phyloP scores from a whole-genome alignment of 2,797 vertebrate genomes.

The Paramormyrops hopkinsi region DNA sequence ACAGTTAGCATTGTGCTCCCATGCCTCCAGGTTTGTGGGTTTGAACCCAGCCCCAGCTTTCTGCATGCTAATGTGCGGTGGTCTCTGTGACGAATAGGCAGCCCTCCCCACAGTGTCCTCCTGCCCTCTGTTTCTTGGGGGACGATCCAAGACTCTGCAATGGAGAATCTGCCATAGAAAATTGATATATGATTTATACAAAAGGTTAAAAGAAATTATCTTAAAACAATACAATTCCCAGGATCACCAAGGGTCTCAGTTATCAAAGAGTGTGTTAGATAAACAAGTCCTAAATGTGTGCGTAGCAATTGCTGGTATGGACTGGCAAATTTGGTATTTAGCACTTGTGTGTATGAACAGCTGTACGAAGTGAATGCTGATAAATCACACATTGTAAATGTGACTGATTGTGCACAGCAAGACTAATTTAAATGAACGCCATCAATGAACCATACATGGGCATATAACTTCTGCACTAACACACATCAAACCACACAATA shows the following conservation, averaged over 20 bases:
- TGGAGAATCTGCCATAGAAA: neutral
- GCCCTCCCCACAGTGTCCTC: neutral
- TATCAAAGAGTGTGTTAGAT: neutral
- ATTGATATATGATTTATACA: neutral
- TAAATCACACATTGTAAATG: neutral
- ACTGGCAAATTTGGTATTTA: neutral
- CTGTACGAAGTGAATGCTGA: neutral
- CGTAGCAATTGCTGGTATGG: neutral
- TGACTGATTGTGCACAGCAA: neutral
- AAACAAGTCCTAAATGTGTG: neutral
- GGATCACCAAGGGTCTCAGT: neutral
- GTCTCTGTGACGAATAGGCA: neutral
- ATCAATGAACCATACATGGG: neutral
- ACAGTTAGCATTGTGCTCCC: neutral
- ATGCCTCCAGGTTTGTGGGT: neutral
- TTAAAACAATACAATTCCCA: neutral
- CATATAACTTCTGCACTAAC: neutral
- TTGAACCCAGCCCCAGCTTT: neutral
- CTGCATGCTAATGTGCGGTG: neutral
- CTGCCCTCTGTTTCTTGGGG: neutral
- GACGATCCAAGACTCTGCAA: neutral
- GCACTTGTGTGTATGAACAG: neutral
- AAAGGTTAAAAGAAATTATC: neutral
- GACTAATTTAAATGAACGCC: neutral
- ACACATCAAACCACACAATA: neutral